Evolutionary conservation across 2,888 invertebrate species (phyloP).

Genomic region (Nasonovia ribisnigri): DNA sequence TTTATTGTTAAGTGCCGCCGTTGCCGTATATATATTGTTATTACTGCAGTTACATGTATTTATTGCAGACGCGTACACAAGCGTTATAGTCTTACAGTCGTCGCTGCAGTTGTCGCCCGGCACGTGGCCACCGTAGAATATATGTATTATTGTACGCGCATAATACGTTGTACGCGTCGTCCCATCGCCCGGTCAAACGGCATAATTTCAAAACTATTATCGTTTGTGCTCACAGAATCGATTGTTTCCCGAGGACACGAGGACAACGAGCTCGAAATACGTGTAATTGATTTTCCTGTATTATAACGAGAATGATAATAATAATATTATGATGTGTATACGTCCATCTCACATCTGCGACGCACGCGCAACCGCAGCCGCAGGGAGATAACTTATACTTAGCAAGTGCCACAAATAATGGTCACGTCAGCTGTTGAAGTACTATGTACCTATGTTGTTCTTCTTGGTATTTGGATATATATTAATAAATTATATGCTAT

Average conservation of each 20-base stretch:
- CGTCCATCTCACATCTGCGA: background rate
- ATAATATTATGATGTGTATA: background rate
- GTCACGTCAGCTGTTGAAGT: background rate
- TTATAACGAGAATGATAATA: background rate
- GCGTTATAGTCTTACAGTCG: slow-evolving; percentile 10
- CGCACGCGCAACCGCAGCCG: background rate
- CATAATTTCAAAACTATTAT: background rate
- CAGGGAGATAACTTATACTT: background rate
- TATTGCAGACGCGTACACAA: background rate
- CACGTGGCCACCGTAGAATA: background rate
- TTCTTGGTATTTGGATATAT: background rate
- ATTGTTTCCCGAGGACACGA: background rate
- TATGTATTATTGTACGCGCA: background rate
- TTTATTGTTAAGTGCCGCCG: slow-evolving; percentile 64
- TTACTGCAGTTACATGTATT: slow-evolving; percentile 20
- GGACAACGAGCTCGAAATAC: background rate
- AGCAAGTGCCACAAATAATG: background rate
- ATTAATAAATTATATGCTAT: background rate
- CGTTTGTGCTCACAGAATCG: background rate
- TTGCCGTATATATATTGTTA: slow-evolving; percentile 23
- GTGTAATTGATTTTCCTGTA: background rate
- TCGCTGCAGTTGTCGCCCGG: slow-evolving; percentile 20
- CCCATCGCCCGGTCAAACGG: background rate
- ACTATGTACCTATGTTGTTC: background rate
- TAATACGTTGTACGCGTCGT: background rate